phyloP scores from a whole-genome alignment of 1,140 invertebrate genomes.

The Lasioglossum albipes region DNA sequence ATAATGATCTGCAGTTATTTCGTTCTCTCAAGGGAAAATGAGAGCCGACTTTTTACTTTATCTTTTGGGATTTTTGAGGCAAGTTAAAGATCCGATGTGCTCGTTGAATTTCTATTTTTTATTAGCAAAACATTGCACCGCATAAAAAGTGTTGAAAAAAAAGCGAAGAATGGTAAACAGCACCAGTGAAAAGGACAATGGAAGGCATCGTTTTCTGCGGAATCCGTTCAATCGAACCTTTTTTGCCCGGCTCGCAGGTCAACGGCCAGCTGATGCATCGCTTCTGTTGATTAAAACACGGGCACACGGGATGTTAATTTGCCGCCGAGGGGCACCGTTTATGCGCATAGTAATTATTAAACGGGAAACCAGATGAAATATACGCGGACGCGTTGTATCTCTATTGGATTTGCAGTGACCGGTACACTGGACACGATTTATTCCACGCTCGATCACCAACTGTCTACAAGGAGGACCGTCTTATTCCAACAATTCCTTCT shows the following conservation, averaged over 20 bases:
- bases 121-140: no score
- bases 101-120: no score
- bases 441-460: constrained; percentile 27
- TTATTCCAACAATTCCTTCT: constrained; percentile 34
- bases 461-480: neutral
- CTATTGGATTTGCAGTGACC: neutral
- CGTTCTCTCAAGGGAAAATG: no score
- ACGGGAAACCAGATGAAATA: constrained; percentile 26
- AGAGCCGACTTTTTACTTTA: no score
- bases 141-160: no score
- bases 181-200: no score
- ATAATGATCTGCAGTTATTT: no score
- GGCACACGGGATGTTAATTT: no score
- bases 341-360: constrained; percentile 45
- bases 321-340: constrained; percentile 31
- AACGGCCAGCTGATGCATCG: neutral
- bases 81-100: no score
- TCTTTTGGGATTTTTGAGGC: no score
- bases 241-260: neutral
- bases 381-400: constrained; percentile 1
- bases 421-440: constrained; percentile 8
- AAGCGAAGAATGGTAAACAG: no score
- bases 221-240: neutral
- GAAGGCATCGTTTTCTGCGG: neutral
- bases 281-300: neutral